phyloP scores from a whole-genome alignment of 2,888 invertebrate species.

The Myopa tessellatipennis region DNA sequence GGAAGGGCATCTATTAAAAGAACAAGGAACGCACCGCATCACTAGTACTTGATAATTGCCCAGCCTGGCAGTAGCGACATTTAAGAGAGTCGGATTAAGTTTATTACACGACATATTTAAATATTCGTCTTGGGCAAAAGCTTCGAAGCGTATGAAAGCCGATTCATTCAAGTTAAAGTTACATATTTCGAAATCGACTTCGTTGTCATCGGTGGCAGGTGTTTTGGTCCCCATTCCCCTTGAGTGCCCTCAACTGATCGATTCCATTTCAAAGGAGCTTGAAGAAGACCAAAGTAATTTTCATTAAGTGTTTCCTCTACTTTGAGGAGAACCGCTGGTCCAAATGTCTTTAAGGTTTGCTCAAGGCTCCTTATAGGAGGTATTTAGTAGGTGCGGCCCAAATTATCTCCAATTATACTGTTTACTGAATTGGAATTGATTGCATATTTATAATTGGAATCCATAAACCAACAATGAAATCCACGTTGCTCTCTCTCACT shows the following conservation, averaged over 20 bases:
- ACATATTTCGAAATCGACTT: no score
- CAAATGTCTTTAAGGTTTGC: no score
- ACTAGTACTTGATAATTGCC: not conserved
- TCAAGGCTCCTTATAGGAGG: no score
- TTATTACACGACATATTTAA: not conserved
- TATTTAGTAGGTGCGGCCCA: not conserved
- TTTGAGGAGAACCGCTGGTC: no score
- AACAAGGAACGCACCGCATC: not conserved
- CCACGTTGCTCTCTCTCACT: not conserved
- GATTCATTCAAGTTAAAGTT: no score
- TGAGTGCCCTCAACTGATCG: no score
- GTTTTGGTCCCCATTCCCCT: no score
- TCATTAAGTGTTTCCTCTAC: no score
- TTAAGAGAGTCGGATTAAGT: not conserved
- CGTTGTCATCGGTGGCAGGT: no score
- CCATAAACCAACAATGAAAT: not conserved
- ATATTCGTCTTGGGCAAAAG: not conserved
- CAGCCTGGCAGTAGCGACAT: not conserved
- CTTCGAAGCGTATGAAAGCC: no score
- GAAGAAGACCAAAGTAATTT: no score
- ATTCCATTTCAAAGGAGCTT: no score
- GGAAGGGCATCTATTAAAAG: not conserved
- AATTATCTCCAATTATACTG: constrained; percentile 2
- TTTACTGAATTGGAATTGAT: not conserved
- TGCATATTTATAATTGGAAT: constrained; percentile 5